A percentile compares a stretch with the other conserved stretches of the same genome.
Conservation (phyloP, 23 tunicate genomes). For the Trididemnum nubilum region DNA sequence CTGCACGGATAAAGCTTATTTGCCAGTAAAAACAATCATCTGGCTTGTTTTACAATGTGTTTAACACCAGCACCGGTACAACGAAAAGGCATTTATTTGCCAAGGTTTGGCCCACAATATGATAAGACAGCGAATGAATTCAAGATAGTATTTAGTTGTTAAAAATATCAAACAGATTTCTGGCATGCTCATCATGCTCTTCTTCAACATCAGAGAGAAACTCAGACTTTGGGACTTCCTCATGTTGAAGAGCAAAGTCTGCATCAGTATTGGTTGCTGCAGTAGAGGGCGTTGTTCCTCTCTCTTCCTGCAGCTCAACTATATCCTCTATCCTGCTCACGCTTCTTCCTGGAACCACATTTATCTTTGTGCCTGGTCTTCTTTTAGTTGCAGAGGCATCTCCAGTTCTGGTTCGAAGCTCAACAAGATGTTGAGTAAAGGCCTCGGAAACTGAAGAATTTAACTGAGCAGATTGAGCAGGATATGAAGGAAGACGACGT, state of each 20-base stretch:
- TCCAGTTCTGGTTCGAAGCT: conserved; percentile 19
- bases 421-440: neutral
- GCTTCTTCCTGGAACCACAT: neutral
- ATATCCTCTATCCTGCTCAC: neutral
- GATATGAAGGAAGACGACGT: neutral
- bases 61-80: neutral
- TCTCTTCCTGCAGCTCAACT: neutral
- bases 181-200: neutral
- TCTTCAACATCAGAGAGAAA: neutral
- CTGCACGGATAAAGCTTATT: no score
- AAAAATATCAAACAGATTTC: neutral
- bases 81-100: neutral
- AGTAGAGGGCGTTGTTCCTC: neutral
- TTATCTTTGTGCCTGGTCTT: neutral
- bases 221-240: neutral
- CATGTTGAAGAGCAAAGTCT: neutral
- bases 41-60: neutral
- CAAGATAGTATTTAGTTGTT: neutral
- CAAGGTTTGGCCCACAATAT: neutral
- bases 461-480: neutral
- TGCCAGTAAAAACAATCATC: no score
- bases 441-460: neutral
- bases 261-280: neutral
- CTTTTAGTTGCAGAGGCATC: neutral
- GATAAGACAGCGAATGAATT: neutral